Evolutionary conservation across 1,140 invertebrate species (phyloP).

Genomic region (Cydia fagiglandana): DNA sequence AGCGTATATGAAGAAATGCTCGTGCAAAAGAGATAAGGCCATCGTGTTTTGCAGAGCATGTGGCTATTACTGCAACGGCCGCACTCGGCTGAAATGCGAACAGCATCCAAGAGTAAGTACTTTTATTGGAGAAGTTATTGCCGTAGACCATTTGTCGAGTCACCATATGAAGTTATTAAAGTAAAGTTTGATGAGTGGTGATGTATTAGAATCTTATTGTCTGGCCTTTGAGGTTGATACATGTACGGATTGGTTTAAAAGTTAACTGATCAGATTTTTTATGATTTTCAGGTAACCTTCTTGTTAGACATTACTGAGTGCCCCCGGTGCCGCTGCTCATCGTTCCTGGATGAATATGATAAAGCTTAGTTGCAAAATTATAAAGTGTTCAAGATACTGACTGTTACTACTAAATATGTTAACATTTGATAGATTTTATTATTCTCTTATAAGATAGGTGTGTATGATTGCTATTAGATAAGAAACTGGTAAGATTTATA

Average conservation of each 20-base stretch:
- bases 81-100: constrained; percentile 61
- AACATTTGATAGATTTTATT: background rate
- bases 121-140: constrained; percentile 16
- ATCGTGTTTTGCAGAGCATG: constrained; percentile 70
- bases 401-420: background rate
- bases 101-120: constrained; percentile 64
- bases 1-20: constrained; percentile 59
- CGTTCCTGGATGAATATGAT: constrained; percentile 61
- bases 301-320: constrained; percentile 65
- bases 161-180: background rate
- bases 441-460: background rate
- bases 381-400: background rate
- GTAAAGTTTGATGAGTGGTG: too few species aligned
- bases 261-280: background rate
- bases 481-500: background rate
- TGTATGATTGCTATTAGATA: background rate
- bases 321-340: constrained; percentile 62
- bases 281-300: constrained; percentile 61
- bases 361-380: background rate
- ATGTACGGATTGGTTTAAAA: background rate
- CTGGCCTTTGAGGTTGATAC: background rate
- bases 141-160: background rate
- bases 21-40: constrained; percentile 61
- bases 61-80: constrained; percentile 68
- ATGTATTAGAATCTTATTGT: background rate